Evolutionary conservation across 2,113 vertebrate species (phyloP), one percentile per base, ranked within the genome.

Genomic region (Lophius piscatorius): DNA sequence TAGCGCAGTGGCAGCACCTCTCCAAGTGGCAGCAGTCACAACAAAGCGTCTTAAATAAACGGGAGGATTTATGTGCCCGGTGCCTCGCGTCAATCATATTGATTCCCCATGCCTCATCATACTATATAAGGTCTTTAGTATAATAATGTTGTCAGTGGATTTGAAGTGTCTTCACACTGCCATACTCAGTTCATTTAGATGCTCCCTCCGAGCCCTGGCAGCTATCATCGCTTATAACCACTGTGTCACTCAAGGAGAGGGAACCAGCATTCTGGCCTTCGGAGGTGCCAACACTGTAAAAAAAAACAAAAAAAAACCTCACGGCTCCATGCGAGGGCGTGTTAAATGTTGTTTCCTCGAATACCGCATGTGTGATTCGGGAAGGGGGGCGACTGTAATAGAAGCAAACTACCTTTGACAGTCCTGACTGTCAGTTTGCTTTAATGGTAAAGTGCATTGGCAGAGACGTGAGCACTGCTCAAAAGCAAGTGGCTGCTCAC

Each of bases 101-200:
- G 68, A 76, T 81, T 84, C 69, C 69, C 47, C 58, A 1, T 48
- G 81, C 70, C 63, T 80, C 81, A 79, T 87, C 82, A 69, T 70
- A 67, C 74, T 55, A 60, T 63, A 82, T 80, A 73, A 80, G 81
- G 76, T 87, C 75, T 61, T 82, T 71, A 76, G 74, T 80, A 80
- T 87, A 87, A 90, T 86, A 86, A 84, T 72, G 66, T 77, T 87
- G 87, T 88, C 89, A 82, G 69, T 72, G 80, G 59, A 68, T 83
- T 73, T 62, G 74, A 81, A 60, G 71, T 85, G 80, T 89, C 82
- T 82, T 86, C 78, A 73, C 66, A 63, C 54, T 58, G 70, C 58
- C 76, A 50, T 38, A 84, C 79, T 83, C 80, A 81, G 77, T 87
- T 87, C 78, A 88, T 91, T 87, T 86, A 85, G 83, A 86, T 22